Conservation (phyloP, 2,113 vertebrate genomes). For the Ameiurus melas region DNA sequence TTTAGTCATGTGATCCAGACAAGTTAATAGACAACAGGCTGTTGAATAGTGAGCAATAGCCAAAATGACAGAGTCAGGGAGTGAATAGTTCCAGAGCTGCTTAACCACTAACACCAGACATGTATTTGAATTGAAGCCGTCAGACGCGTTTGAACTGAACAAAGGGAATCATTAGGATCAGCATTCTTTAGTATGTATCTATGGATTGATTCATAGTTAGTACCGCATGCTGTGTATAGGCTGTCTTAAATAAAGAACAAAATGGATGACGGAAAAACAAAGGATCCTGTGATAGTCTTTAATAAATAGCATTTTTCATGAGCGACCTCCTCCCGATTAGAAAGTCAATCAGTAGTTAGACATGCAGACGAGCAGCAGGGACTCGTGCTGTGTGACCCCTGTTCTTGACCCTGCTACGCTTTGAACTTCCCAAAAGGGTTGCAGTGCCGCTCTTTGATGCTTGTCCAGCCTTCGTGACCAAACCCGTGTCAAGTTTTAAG, state of each 20-base stretch:
- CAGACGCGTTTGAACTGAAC: neutral
- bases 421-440: slow-evolving; percentile 63
- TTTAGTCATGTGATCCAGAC: neutral
- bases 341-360: slow-evolving; percentile 73
- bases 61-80: slow-evolving; percentile 10
- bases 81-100: neutral
- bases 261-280: slow-evolving; percentile 37
- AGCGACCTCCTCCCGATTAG: slow-evolving; percentile 63
- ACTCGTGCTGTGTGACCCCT: slow-evolving; percentile 67
- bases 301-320: slow-evolving; percentile 70
- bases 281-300: slow-evolving; percentile 56
- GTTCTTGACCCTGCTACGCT: slow-evolving; percentile 69
- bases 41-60: slow-evolving; percentile 6
- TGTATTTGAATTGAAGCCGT: slow-evolving; percentile 3
- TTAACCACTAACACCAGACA: slow-evolving; percentile 14
- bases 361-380: slow-evolving; percentile 67
- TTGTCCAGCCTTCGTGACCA: slow-evolving; percentile 67
- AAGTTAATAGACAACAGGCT: slow-evolving; percentile 17
- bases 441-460: slow-evolving; percentile 67
- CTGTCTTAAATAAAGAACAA: neutral
- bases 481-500: slow-evolving; percentile 71
- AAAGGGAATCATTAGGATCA: neutral
- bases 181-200: neutral
- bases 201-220: neutral
- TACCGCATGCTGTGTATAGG: neutral